These are phyloP conservation scores for Taenioides sp. DNA, from an alignment of 2,797 vertebrate genomes.

Conservation along the genomic window DNA sequence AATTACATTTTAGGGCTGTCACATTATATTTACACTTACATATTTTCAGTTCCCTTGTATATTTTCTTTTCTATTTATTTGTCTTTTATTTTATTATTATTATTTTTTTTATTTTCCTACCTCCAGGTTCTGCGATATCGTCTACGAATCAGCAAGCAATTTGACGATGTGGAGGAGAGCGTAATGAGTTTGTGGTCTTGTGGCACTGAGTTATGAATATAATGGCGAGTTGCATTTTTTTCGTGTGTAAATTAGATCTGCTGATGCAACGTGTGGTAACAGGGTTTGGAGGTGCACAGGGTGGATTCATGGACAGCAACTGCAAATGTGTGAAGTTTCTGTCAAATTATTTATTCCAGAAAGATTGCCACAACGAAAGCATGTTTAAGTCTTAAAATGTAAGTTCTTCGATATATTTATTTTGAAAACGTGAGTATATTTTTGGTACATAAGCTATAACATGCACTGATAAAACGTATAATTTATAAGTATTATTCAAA, in stretches of 20 bases:
- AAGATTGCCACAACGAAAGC: background rate
- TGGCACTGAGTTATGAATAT: slow-evolving; percentile 25
- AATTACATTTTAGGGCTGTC: too few species aligned
- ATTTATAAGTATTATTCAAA: too few species aligned
- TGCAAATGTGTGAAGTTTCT: slow-evolving; percentile 28
- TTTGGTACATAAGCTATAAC: too few species aligned
- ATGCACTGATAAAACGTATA: too few species aligned
- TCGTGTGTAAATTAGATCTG: slow-evolving; percentile 51
- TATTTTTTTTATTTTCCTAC: too few species aligned
- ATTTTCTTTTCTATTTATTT: too few species aligned
- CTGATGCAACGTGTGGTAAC: slow-evolving; percentile 31
- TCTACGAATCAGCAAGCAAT: slow-evolving; percentile 32
- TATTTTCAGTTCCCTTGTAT: too few species aligned
- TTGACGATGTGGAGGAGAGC: slow-evolving; percentile 17
- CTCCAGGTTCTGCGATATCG: slow-evolving; percentile 24
- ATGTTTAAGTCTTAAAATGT: too few species aligned
- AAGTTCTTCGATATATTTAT: too few species aligned
- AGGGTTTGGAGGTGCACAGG: slow-evolving; percentile 10
- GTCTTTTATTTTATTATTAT: too few species aligned
- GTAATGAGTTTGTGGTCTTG: slow-evolving; percentile 39
- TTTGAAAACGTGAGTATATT: too few species aligned
- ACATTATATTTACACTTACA: too few species aligned
- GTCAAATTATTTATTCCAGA: background rate
- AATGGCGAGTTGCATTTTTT: slow-evolving; percentile 44
- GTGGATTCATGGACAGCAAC: slow-evolving; percentile 20